phyloP scores from a whole-genome alignment of 92 coral and sea anemone species.

The Phenganax stokvisi region DNA sequence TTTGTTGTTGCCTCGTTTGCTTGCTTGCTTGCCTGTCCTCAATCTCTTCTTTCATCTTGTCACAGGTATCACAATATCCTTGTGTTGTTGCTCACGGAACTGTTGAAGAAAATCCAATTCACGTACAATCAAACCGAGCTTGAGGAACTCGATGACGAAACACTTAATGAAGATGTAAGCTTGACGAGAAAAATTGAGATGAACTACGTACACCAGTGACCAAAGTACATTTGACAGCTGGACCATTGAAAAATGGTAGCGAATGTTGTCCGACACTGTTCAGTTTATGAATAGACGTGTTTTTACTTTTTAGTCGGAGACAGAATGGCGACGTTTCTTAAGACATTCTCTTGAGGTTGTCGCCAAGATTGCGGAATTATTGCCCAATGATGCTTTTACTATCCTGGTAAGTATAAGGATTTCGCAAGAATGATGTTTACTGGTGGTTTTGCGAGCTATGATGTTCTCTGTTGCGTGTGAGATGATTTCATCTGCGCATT shows the following conservation, averaged over 20 bases:
- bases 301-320: slow-evolving; percentile 61
- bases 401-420: slow-evolving; percentile 61
- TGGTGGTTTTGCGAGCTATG: too few relatives aligned
- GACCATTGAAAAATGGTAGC: background rate
- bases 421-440: too few relatives aligned
- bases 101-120: slow-evolving; percentile 80
- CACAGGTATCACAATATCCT: slow-evolving; percentile 79
- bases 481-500: background rate
- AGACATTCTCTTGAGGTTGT: slow-evolving; percentile 84
- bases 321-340: slow-evolving; percentile 93
- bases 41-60: background rate
- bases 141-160: slow-evolving; percentile 75
- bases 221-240: background rate
- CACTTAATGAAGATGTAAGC: slow-evolving; percentile 80
- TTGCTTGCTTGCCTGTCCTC: background rate
- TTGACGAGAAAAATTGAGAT: background rate
- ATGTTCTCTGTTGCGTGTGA: background rate
- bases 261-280: background rate
- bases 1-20: background rate
- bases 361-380: slow-evolving; percentile 83
- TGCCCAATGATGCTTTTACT: slow-evolving; percentile 88
- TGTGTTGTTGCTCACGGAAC: slow-evolving; percentile 70
- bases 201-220: background rate
- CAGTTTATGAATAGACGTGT: background rate
- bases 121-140: slow-evolving; percentile 71